These are phyloP conservation scores for Caenorhabditis sulstoni DNA, from an alignment of 2,888 invertebrate genomes.

Conservation along the genomic window DNA sequence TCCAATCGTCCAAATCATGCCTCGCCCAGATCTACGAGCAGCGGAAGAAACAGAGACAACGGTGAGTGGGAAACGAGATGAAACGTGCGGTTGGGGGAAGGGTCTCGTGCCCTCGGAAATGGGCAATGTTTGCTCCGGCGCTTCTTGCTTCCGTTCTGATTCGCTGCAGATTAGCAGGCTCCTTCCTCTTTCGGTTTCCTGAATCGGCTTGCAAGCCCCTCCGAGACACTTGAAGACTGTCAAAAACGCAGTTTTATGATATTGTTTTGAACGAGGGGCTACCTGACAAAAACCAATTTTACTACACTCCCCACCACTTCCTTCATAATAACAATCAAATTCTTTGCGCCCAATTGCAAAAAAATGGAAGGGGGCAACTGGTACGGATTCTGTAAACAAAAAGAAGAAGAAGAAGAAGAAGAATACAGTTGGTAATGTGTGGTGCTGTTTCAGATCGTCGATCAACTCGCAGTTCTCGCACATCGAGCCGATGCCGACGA, in stretches of 20 bases:
- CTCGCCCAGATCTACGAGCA: slow-evolving; percentile 70
- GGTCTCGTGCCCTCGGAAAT: slow-evolving; percentile 16
- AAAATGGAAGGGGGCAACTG: background rate
- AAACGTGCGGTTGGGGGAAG: slow-evolving; percentile 47
- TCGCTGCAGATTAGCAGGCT: slow-evolving; percentile 15
- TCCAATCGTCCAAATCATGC: slow-evolving; percentile 66
- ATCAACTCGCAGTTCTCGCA: slow-evolving; percentile 66
- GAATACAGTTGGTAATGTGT: slow-evolving; percentile 20
- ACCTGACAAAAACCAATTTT: slow-evolving; percentile 36
- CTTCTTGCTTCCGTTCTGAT: slow-evolving; percentile 18
- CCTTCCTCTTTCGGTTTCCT: no score
- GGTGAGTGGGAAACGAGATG: slow-evolving; percentile 38
- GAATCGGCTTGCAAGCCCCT: slow-evolving; percentile 6
- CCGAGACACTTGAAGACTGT: background rate
- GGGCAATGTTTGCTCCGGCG: slow-evolving; percentile 25
- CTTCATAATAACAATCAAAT: slow-evolving; percentile 42
- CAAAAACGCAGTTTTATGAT: slow-evolving; percentile 2
- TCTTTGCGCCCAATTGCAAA: slow-evolving; percentile 22
- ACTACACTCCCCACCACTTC: slow-evolving; percentile 32
- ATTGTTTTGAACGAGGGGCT: slow-evolving; percentile 5
- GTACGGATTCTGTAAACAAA: slow-evolving; percentile 18
- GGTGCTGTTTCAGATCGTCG: slow-evolving; percentile 61
- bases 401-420: slow-evolving; percentile 23
- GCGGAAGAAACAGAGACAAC: slow-evolving; percentile 66
- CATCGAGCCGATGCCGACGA: slow-evolving; percentile 72